A percentile compares a stretch with the other conserved stretches of the same genome.
Evolutionary conservation across 2,113 vertebrate species (phyloP).

Genomic region (Equus przewalskii): DNA sequence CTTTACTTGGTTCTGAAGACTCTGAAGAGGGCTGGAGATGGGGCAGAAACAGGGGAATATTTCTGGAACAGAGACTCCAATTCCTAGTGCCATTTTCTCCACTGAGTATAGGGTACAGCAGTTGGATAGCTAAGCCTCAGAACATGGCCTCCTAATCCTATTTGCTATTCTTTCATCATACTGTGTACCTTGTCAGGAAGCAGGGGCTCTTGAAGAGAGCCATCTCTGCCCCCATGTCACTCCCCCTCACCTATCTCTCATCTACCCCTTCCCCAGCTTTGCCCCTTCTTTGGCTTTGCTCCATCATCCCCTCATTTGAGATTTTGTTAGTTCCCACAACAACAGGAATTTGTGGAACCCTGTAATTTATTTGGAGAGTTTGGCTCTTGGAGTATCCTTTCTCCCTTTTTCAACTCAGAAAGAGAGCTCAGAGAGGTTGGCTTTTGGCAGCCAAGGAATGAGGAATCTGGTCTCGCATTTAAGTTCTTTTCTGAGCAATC

Average conservation of each 20-base stretch:
- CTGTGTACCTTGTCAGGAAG: slow-evolving; percentile 78
- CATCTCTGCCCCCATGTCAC: slow-evolving; percentile 1
- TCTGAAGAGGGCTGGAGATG: neutral
- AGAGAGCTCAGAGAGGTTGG: slow-evolving; percentile 39
- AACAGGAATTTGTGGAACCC: slow-evolving; percentile 75
- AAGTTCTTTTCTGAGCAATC: slow-evolving; percentile 70
- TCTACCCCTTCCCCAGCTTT: slow-evolving; percentile 46
- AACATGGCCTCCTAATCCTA: slow-evolving; percentile 77
- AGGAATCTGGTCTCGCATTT: slow-evolving; percentile 78
- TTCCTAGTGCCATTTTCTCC: slow-evolving; percentile 79
- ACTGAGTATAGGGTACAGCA: slow-evolving; percentile 42
- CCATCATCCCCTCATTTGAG: slow-evolving; percentile 65
- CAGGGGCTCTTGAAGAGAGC: slow-evolving; percentile 60
- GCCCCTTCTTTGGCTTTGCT: neutral
- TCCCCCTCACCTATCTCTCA: neutral
- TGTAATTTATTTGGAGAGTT: slow-evolving; percentile 84
- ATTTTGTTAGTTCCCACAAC: slow-evolving; percentile 59
- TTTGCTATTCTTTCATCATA: slow-evolving; percentile 83
- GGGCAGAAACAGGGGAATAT: slow-evolving; percentile 62
- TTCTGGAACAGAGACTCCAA: slow-evolving; percentile 82
- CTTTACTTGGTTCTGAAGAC: neutral
- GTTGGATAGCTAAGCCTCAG: slow-evolving; percentile 77
- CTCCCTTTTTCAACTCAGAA: slow-evolving; percentile 41
- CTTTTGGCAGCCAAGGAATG: slow-evolving; percentile 67
- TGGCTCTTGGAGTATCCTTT: slow-evolving; percentile 52